These are phyloP conservation scores for Elegia similella DNA, from an alignment of 2,888 invertebrate species.

Conservation along the genomic window DNA sequence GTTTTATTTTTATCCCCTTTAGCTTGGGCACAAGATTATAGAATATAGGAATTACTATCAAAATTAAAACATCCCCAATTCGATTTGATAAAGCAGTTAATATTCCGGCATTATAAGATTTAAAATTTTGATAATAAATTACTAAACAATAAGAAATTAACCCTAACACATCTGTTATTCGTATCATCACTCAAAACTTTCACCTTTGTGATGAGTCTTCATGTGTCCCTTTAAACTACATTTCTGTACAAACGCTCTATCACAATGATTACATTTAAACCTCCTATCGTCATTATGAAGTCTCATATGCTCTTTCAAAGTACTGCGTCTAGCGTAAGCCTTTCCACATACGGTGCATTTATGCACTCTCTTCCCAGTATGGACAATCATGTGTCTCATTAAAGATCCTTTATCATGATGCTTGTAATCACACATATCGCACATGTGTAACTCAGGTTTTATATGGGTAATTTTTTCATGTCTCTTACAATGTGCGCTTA, in stretches of 20 bases:
- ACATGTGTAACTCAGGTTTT: constrained; percentile 11
- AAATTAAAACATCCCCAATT: too few species aligned
- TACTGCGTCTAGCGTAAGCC: constrained; percentile 42
- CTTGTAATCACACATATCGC: constrained; percentile 19
- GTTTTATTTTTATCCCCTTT: too few species aligned
- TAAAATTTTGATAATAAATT: too few species aligned
- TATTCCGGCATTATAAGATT: too few species aligned
- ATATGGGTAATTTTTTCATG: constrained; percentile 20
- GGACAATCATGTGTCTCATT: constrained; percentile 17
- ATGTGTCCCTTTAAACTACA: constrained; percentile 39
- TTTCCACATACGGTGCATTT: constrained; percentile 56
- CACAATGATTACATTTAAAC: constrained; percentile 39
- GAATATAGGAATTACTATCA: too few species aligned
- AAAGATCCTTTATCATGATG: constrained; percentile 18
- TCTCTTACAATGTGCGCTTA: constrained; percentile 17
- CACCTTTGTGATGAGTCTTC: constrained; percentile 44
- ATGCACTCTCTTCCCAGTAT: constrained; percentile 45
- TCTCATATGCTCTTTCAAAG: constrained; percentile 51
- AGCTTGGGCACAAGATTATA: too few species aligned
- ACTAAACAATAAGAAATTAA: too few species aligned
- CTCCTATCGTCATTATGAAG: constrained; percentile 43
- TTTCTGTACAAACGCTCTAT: constrained; percentile 31
- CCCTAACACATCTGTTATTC: too few species aligned
- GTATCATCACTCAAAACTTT: neutral
- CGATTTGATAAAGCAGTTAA: too few species aligned